Evolutionary conservation across 2,113 vertebrate species (phyloP), one percentile per base, ranked within the genome.

Genomic region (Pedionomus torquatus): DNA sequence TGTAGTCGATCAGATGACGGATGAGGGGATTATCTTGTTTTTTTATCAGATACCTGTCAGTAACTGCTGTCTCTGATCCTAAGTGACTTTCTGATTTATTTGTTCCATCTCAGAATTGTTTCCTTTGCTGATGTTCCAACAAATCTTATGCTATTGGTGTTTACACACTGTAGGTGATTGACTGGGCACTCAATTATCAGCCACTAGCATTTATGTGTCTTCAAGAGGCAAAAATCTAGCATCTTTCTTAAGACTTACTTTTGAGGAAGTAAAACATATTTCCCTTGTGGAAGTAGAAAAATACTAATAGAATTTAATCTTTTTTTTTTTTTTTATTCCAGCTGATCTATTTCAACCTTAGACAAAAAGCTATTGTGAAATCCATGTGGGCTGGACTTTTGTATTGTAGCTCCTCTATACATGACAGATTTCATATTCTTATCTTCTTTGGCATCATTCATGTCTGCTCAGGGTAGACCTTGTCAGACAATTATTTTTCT

Each of bases 391-490:
- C 30, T 90, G 74, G 64, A 76, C 66, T 94, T 90, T 83, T 64
- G 55, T 65, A 54, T 21, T 55, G 13, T 49, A 75, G 28, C 71
- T 89, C 43, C 90, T 84, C 35, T 82, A 55, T 64, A 71, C 30
- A 41, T 87, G 83, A 66, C n/a, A 89, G 55, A 71, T 87, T 90
- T 92, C 60, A 49, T 75, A 78, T 68, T 92, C 76, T 93, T 95
- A 86, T 78, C 39, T 74, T 80, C 75, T 70, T 87, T 68, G 78
- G 28, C 4, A 18, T 80, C 75, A 86, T 89, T 94, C 46, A 20
- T 54, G 18, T 77, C 76, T 89, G 87, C 30, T 46, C 64, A 83
- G 46, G 3, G 30, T 66, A 90, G 43, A 81, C 48, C 18, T 86
- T 90, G 86, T 90, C 64, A 93, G 35, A 72, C 30, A 77, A 65